phyloP scores from a whole-genome alignment of 2,888 invertebrate genomes.

The Drosophila picticornis region DNA sequence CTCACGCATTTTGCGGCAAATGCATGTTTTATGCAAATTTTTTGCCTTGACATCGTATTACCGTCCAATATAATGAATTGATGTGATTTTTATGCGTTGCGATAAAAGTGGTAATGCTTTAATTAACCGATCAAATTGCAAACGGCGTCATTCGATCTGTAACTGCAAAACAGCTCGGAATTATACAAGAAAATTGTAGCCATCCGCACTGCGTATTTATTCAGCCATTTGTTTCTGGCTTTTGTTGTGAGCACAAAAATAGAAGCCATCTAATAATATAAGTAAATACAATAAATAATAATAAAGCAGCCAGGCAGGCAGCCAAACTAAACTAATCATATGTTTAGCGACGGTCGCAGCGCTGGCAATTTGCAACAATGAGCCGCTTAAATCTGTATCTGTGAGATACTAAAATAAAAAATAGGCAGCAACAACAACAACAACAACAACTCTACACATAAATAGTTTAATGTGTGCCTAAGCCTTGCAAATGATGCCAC shows the following conservation, averaged over 20 bases:
- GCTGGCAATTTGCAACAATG: constrained; percentile 75
- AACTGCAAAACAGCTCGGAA: constrained; percentile 9
- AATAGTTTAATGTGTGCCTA: constrained; percentile 77
- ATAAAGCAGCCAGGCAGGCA: constrained; percentile 58
- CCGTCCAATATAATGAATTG: constrained; percentile 68
- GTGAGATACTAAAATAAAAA: constrained; percentile 60
- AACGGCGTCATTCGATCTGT: constrained; percentile 22
- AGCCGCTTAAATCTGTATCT: constrained; percentile 59
- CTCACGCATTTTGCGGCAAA: constrained; percentile 57
- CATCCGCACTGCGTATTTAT: not conserved
- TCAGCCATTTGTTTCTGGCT: not conserved
- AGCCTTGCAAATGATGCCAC: constrained; percentile 78
- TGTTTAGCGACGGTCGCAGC: constrained; percentile 54
- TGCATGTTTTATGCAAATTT: constrained; percentile 72
- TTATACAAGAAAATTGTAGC: constrained; percentile 7
- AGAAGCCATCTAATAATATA: constrained; percentile 75
- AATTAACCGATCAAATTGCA: constrained; percentile 57
- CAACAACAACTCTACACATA: constrained; percentile 70
- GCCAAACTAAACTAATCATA: constrained; percentile 76
- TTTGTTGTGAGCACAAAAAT: constrained; percentile 53
- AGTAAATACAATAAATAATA: constrained; percentile 80
- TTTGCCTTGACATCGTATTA: constrained; percentile 70
- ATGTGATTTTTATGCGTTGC: constrained; percentile 76
- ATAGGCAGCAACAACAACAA: constrained; percentile 27
- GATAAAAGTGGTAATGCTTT: constrained; percentile 66